These are phyloP conservation scores for Myzus persicae DNA, from an alignment of 1,140 invertebrate species.

Conservation along the genomic window DNA sequence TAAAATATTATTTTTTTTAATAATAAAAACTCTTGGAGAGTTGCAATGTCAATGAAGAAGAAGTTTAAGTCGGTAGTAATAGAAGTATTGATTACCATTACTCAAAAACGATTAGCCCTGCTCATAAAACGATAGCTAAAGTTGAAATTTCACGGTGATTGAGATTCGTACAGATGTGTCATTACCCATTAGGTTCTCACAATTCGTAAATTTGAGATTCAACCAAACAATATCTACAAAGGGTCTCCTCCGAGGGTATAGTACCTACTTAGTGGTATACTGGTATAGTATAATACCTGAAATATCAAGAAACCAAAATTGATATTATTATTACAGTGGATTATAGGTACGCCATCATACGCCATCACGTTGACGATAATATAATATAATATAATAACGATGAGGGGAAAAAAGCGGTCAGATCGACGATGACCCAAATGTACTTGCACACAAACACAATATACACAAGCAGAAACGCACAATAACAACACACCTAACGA, in stretches of 20 bases:
- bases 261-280: too few species aligned
- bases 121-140: neutral
- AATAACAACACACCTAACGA: conserved; percentile 7
- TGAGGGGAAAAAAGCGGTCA: neutral
- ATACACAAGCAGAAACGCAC: neutral
- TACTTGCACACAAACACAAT: neutral
- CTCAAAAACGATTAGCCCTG: too few species aligned
- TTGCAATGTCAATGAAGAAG: too few species aligned
- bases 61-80: too few species aligned
- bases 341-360: neutral
- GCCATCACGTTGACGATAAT: neutral
- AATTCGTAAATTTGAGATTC: neutral
- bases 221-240: neutral
- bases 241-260: neutral
- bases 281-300: neutral
- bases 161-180: neutral
- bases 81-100: too few species aligned
- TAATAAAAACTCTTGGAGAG: too few species aligned
- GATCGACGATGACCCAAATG: neutral
- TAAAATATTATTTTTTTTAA: too few species aligned
- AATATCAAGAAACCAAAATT: neutral
- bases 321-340: neutral
- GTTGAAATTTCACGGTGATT: neutral
- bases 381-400: neutral
- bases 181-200: neutral